phyloP scores from a whole-genome alignment of 2,888 invertebrate genomes.

The Phymatocera aterrima region DNA sequence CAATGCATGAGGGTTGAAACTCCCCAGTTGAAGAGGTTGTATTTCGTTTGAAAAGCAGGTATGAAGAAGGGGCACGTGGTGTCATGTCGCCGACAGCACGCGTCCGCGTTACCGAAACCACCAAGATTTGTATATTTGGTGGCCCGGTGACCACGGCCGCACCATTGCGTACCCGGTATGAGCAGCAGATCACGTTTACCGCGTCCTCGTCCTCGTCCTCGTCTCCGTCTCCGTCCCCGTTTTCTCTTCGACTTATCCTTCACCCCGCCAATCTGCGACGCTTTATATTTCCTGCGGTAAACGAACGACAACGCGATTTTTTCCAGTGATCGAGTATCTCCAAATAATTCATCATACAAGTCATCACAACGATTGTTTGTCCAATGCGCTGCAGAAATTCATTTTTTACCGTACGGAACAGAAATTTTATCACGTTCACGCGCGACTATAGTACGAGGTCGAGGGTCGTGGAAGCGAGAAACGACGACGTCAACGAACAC shows the following conservation, averaged over 20 bases:
- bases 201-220: conserved; percentile 75
- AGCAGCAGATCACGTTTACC: conserved; percentile 82
- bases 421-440: neutral
- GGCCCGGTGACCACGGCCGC: conserved; percentile 91
- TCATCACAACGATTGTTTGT: no score
- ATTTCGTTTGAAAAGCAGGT: conserved; percentile 88
- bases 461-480: conserved; percentile 12
- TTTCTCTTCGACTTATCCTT: conserved; percentile 50
- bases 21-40: conserved; percentile 92
- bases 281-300: conserved; percentile 32
- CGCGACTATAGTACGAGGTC: conserved; percentile 8
- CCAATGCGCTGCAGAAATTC: neutral
- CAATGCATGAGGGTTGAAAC: conserved; percentile 95
- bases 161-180: conserved; percentile 95
- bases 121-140: conserved; percentile 89
- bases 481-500: conserved; percentile 20
- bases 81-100: conserved; percentile 91
- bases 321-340: neutral
- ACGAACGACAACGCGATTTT: conserved; percentile 14
- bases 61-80: conserved; percentile 90
- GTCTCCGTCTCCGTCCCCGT: conserved; percentile 74
- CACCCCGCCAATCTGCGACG: neutral
- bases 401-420: neutral
- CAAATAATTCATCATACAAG: conserved; percentile 13
- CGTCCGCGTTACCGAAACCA: conserved; percentile 88